These are phyloP conservation scores for Amblyraja radiata DNA, from an alignment of 2,797 vertebrate genomes.

Conservation along the genomic window DNA sequence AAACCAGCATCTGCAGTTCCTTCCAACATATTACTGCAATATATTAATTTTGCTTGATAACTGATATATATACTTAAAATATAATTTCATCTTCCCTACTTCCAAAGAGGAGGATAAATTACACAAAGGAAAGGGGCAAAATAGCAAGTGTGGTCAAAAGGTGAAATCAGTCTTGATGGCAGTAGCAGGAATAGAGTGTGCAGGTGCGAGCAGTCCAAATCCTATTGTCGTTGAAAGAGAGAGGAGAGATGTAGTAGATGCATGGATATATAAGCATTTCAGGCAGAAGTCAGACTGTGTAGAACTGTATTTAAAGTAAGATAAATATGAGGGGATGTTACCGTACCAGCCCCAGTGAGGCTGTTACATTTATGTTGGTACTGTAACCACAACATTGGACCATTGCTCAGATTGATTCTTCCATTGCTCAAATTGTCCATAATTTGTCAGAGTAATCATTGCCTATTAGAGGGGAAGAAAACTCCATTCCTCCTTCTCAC, in stretches of 20 bases:
- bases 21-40: too few species aligned
- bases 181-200: background rate
- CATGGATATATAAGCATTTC: too few species aligned
- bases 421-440: background rate
- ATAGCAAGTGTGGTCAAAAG: background rate
- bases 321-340: background rate
- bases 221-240: background rate
- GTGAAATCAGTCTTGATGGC: background rate
- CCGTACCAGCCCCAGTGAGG: background rate
- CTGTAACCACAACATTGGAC: background rate
- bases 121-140: background rate
- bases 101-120: background rate
- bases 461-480: background rate
- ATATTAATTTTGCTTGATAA: too few species aligned
- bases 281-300: background rate
- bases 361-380: background rate
- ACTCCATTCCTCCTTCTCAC: background rate
- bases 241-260: background rate
- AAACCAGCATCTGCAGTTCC: too few species aligned
- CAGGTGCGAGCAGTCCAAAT: background rate
- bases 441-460: background rate
- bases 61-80: too few species aligned
- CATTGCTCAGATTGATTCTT: background rate
- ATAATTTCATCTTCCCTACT: background rate
- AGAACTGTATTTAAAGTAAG: background rate